Evolutionary conservation across 2,797 vertebrate genomes (phyloP).

Genomic region (Periophthalmus magnuspinnatus): DNA sequence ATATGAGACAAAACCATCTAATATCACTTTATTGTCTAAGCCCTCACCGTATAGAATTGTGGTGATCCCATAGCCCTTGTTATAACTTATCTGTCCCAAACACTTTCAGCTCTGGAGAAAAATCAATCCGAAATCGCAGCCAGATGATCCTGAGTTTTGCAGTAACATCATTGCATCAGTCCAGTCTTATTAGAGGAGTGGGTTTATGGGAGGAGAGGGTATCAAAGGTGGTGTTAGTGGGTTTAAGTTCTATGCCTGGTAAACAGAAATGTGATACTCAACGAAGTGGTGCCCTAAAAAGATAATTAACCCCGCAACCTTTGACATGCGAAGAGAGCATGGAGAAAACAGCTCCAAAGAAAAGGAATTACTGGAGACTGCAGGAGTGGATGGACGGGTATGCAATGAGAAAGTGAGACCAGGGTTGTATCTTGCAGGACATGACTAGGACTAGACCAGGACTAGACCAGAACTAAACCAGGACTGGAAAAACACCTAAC

Average conservation of each 20-base stretch:
- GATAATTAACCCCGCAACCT: slow-evolving; percentile 62
- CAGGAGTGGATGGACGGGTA: slow-evolving; percentile 26
- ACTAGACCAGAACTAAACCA: not conserved
- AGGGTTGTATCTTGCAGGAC: too few species aligned
- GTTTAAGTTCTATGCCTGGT: slow-evolving; percentile 9
- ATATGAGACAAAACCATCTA: slow-evolving; percentile 5
- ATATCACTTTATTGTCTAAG: slow-evolving; percentile 5
- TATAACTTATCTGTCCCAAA: slow-evolving; percentile 8
- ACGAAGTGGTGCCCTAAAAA: slow-evolving; percentile 42
- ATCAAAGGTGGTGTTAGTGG: slow-evolving; percentile 17
- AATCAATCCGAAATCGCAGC: slow-evolving; percentile 5
- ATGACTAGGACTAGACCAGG: too few species aligned
- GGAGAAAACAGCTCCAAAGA: slow-evolving; percentile 46
- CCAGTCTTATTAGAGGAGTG: not conserved
- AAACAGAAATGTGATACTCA: slow-evolving; percentile 39
- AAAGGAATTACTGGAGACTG: slow-evolving; percentile 51
- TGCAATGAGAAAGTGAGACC: not conserved
- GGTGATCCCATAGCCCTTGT: slow-evolving; percentile 5
- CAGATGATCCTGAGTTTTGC: not conserved
- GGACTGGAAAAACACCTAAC: too few species aligned
- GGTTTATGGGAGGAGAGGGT: not conserved
- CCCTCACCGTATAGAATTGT: not conserved
- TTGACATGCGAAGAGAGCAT: slow-evolving; percentile 58
- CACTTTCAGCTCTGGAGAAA: not conserved
- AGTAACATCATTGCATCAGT: slow-evolving; percentile 6